Conservation (phyloP, 2,797 vertebrate genomes). For the Sebastes steindachneri region DNA sequence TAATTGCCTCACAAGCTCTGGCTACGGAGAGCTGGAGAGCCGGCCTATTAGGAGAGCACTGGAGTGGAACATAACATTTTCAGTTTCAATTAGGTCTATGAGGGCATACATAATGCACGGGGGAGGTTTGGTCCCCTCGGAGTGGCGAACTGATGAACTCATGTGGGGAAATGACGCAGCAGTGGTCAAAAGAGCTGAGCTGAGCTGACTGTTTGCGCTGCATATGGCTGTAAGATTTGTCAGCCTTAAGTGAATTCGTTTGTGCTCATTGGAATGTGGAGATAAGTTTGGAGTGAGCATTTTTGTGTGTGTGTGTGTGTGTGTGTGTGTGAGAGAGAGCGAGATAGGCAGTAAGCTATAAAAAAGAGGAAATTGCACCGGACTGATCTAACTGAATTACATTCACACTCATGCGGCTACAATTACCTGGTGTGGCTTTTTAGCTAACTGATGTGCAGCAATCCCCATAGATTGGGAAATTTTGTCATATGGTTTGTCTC, state of each 20-base stretch:
- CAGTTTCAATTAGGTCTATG: constrained; percentile 86
- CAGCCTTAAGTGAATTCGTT: constrained; percentile 64
- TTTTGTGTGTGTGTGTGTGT: neutral
- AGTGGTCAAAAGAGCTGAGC: constrained; percentile 34
- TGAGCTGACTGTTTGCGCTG: constrained; percentile 44
- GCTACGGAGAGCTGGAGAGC: constrained; percentile 72
- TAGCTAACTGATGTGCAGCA: neutral
- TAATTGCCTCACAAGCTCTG: constrained; percentile 78
- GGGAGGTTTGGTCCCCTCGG: constrained; percentile 65
- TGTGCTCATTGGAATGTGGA: constrained; percentile 51
- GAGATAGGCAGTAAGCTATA: neutral
- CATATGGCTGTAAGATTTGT: constrained; percentile 48
- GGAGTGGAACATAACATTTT: constrained; percentile 87
- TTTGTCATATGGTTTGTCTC: neutral
- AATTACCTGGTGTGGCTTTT: constrained; percentile 39
- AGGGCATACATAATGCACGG: constrained; percentile 81
- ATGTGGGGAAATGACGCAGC: constrained; percentile 37
- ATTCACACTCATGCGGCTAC: constrained; percentile 23
- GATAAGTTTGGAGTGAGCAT: constrained; percentile 34
- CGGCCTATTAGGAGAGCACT: constrained; percentile 78
- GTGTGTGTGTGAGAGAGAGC: neutral
- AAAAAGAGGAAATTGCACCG: constrained; percentile 47
- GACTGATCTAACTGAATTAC: constrained; percentile 45
- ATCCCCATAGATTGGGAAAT: neutral
- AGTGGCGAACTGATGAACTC: constrained; percentile 66